phyloP scores from a whole-genome alignment of 2,888 invertebrate species.

The Salpingus planirostris region DNA sequence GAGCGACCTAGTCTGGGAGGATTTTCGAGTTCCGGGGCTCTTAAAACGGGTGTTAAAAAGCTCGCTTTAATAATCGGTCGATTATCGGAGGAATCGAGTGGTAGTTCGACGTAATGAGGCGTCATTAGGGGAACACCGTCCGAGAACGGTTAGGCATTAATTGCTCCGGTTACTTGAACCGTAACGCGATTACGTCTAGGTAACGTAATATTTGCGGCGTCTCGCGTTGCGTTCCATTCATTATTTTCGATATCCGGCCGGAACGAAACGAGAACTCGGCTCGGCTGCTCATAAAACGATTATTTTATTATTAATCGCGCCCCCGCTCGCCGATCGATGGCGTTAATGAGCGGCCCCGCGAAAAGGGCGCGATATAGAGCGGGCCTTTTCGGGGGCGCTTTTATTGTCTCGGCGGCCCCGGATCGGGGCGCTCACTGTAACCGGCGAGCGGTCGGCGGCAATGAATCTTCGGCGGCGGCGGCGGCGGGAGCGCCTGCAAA shows the following conservation, averaged over 20 bases:
- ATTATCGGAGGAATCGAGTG: no score
- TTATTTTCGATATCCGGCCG: conserved; percentile 4
- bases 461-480: conserved; percentile 16
- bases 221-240: conserved; percentile 4
- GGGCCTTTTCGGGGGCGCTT: conserved; percentile 3
- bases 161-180: conserved; percentile 6
- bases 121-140: no score
- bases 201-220: conserved; percentile 8
- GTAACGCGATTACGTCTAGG: conserved; percentile 5
- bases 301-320: conserved; percentile 9
- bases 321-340: conserved; percentile 1
- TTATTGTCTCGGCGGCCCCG: conserved; percentile 6
- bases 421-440: conserved; percentile 14
- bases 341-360: background rate
- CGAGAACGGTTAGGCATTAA: no score
- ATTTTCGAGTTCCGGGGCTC: no score
- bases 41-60: no score
- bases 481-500: conserved; percentile 27
- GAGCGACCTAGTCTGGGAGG: no score
- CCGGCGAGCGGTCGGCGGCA: conserved; percentile 15
- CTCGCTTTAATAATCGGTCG: no score
- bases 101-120: no score
- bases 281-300: conserved; percentile 7
- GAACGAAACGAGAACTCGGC: conserved; percentile 4
- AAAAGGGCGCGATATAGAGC: no score